Evolutionary conservation across 1,140 invertebrate genomes (phyloP), one percentile per base, ranked within the genome.

Genomic region (Calosoma granatense): DNA sequence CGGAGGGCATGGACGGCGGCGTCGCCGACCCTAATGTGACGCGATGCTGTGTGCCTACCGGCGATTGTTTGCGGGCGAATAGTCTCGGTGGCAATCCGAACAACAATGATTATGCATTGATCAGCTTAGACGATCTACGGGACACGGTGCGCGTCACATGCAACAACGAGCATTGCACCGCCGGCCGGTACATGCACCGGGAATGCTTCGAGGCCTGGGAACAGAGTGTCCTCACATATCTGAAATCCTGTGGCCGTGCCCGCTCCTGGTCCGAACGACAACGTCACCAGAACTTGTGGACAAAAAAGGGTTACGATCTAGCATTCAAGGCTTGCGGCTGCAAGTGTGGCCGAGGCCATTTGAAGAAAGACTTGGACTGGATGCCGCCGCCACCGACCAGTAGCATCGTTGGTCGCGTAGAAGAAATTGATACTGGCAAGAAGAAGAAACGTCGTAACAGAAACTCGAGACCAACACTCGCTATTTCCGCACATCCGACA

Each of bases 161-260:
- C 80, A 96, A 94, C 79, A 97, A 97, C 77, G 93, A 95, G 64
- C 81, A 84, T 59, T 98, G 94, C 76, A 76, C 79, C 43, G 77
- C 82, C 61, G 91, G 93, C 19, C 82, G 86, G 66, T 95, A 87
- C 73, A 97, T 98, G 94, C 94, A 98, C 77, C 82, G 86, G 59
- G 88, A 92, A 65, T 98, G 94, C 74, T 98, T 97, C 76, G 90
- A 95, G 22, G 79, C 83, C 53, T 97, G 92, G 91, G 93, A 97
- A 73, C 83, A 87, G 69, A 81, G 83, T 3, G 87, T 97, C 15
- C 78, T 96, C 58, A 84, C 85, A 26, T 94, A 91, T 67, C 78
- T 97, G 47, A 90, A 93, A 67, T 87, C 87, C 4, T 92, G 88
- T 73, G 92, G 92, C 12, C 76, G 93, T 15, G 92, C 92, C 1